Conservation (phyloP, 2,888 invertebrate genomes). For the Parnassius orleans region DNA sequence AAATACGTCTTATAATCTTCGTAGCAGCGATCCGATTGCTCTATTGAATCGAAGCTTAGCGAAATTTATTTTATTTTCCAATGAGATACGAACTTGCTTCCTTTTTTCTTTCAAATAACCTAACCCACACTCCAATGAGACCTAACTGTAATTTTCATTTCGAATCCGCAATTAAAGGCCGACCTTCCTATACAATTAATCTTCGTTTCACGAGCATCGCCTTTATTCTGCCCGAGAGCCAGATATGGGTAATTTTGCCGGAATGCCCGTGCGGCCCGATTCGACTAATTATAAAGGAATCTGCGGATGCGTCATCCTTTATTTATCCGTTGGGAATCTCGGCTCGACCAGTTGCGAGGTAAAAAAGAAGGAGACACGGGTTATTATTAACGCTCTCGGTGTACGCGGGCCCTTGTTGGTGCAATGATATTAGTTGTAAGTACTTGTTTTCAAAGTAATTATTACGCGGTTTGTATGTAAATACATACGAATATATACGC, state of each 20-base stretch:
- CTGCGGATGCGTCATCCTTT: slow-evolving; percentile 50
- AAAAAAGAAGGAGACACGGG: slow-evolving; percentile 25
- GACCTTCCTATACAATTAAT: slow-evolving; percentile 42
- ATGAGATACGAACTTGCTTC: too few species aligned
- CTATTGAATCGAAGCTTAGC: too few species aligned
- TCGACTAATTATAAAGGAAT: slow-evolving; percentile 56
- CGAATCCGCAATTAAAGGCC: slow-evolving; percentile 42
- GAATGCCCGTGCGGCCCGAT: slow-evolving; percentile 39
- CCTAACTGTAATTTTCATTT: slow-evolving; percentile 17
- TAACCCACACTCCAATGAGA: not conserved
- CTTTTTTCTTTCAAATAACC: not conserved
- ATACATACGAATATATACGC: not conserved
- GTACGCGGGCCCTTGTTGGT: slow-evolving; percentile 11
- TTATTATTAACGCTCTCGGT: slow-evolving; percentile 28
- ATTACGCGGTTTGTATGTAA: not conserved
- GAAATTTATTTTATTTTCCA: too few species aligned
- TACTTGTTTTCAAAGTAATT: slow-evolving; percentile 9
- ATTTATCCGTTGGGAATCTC: slow-evolving; percentile 43
- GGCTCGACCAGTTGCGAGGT: slow-evolving; percentile 31
- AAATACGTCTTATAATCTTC: too few species aligned
- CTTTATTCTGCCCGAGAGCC: slow-evolving; percentile 35
- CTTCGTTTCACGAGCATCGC: slow-evolving; percentile 40
- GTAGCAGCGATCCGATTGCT: too few species aligned
- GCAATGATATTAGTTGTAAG: not conserved
- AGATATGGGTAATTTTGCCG: slow-evolving; percentile 44